Evolutionary conservation across 1,140 invertebrate genomes (phyloP), one percentile per base, ranked within the genome.

Genomic region (Trypoxylus dichotomus): DNA sequence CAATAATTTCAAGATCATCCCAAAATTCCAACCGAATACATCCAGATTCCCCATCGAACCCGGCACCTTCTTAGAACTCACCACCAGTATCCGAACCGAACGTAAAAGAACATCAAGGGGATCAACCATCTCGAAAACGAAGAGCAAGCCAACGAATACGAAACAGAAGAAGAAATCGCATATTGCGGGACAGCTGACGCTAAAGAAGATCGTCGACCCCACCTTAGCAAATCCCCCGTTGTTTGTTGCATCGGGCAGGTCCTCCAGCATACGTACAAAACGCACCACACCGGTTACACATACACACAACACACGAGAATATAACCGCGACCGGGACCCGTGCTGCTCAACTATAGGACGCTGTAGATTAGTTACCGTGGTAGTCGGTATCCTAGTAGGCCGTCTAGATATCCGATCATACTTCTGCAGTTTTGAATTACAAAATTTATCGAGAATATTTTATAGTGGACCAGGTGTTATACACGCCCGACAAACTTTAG

Each of bases 121-220:
- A n/a, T n/a, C n/a, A n/a, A n/a, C n/a, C n/a, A n/a, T n/a, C n/a
- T n/a, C n/a, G 19, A 54, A 19, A 19, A n/a, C 2, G 15, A 54
- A 54, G 19, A 54, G 11, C 11, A 42, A 47, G 19, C n/a, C 60
- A 5, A 63, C n/a, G 21, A 63, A 24, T 8, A 25, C 60, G 21
- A 58, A n/a, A 21, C 6, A 21, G 2, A 19, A 68, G 1, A 21
- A 68, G 60, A 13, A 24, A 27, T 54, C 15, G 47, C 19, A 24
- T 10, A 68, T 68, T 68, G 15, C 75, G 25, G 54, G 41, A 74
- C 72, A 77, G 47, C 42, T 77, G 76, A 77, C 76, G 76, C 68
- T 37, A 58, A n/a, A 29, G 32, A 47, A 58, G 77, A 78, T 60
- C 77, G 68, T 78, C 77, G 77, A 78, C 77, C 77, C 76, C 73